Conservation (phyloP, 2,113 vertebrate species). For the Peromyscus maniculatus region DNA sequence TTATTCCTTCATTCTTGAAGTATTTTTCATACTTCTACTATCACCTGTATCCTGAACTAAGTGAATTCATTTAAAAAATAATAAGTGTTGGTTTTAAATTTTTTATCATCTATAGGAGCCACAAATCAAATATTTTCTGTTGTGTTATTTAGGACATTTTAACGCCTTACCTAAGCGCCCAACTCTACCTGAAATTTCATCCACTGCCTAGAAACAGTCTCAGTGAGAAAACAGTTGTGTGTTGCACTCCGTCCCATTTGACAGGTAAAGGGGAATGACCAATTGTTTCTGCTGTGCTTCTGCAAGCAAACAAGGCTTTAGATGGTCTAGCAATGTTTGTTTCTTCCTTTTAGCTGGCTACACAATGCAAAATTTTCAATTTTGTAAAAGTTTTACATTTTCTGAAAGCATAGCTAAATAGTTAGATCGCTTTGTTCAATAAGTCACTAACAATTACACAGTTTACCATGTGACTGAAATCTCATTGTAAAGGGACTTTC, state of each 20-base stretch:
- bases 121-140: constrained; percentile 50
- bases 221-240: constrained; percentile 37
- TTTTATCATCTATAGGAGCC: constrained; percentile 40
- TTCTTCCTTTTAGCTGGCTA: neutral
- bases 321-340: constrained; percentile 9
- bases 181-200: constrained; percentile 57
- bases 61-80: neutral
- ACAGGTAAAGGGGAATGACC: constrained; percentile 60
- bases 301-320: constrained; percentile 42
- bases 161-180: constrained; percentile 62
- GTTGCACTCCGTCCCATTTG: constrained; percentile 61
- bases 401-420: neutral
- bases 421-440: neutral
- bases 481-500: neutral
- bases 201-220: constrained; percentile 67
- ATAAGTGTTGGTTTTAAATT: neutral
- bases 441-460: neutral
- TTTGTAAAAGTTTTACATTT: constrained; percentile 7
- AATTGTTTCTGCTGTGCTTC: neutral
- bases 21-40: neutral
- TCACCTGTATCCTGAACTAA: neutral
- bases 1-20: neutral
- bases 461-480: neutral
- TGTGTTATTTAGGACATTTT: constrained; percentile 74
- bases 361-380: neutral